phyloP scores from a whole-genome alignment of 1,140 invertebrate genomes.

The Drosophila mauritiana region DNA sequence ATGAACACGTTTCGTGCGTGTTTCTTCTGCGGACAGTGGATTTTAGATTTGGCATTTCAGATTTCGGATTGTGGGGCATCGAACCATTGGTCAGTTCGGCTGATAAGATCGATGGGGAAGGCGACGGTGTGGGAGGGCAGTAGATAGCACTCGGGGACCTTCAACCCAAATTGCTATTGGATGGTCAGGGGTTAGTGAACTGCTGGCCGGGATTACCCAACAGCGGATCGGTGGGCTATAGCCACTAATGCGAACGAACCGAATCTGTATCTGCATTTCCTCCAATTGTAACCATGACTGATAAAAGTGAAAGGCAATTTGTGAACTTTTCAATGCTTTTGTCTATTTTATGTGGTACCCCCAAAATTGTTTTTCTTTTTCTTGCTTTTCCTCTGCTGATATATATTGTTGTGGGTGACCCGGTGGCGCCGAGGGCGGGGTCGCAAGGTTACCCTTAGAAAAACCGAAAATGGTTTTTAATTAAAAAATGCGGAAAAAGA shows the following conservation, averaged over 20 bases:
- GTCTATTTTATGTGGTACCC: slow-evolving; percentile 20
- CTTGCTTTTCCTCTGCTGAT: slow-evolving; percentile 1
- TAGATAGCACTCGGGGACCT: slow-evolving; percentile 10
- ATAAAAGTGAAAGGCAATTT: slow-evolving; percentile 57
- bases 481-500: slow-evolving; percentile 21
- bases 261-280: slow-evolving; percentile 18
- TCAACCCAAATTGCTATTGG: neutral
- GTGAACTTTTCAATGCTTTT: slow-evolving; percentile 35
- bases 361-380: neutral
- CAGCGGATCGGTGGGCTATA: slow-evolving; percentile 7
- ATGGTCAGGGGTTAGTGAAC: slow-evolving; percentile 22
- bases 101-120: slow-evolving; percentile 20
- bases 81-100: slow-evolving; percentile 12
- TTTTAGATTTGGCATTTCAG: slow-evolving; percentile 7
- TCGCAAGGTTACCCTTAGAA: slow-evolving; percentile 26
- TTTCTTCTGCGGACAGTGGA: slow-evolving; percentile 8
- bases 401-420: slow-evolving; percentile 34
- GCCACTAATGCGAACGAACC: slow-evolving; percentile 3
- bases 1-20: slow-evolving; percentile 54
- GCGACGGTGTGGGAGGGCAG: neutral
- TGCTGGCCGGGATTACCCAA: slow-evolving; percentile 9
- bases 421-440: slow-evolving; percentile 14
- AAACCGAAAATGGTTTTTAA: slow-evolving; percentile 28
- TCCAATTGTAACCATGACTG: slow-evolving; percentile 20
- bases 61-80: slow-evolving; percentile 20